Percentiles rank a stretch among this genome's conserved stretches.
These are phyloP conservation scores for Coelinius sp. DNA, from an alignment of 2,888 invertebrate species.

Conservation along the genomic window DNA sequence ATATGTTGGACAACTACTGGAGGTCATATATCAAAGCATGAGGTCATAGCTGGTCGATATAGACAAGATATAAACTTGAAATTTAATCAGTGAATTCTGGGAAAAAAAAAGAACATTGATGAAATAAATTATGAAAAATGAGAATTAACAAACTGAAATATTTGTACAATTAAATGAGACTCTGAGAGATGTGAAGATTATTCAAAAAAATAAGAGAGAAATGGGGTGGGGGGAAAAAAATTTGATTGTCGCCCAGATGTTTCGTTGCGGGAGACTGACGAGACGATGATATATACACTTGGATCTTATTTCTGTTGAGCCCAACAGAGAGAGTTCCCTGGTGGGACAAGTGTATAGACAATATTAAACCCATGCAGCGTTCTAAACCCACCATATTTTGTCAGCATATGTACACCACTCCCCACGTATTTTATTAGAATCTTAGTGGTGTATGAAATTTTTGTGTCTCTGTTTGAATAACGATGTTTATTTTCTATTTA, in stretches of 20 bases:
- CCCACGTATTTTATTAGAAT: not conserved
- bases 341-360: slow-evolving; percentile 37
- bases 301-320: slow-evolving; percentile 33
- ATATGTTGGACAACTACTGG: not conserved
- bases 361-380: slow-evolving; percentile 34
- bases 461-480: no score
- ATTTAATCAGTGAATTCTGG: not conserved
- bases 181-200: not conserved
- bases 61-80: not conserved
- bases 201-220: not conserved
- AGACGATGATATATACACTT: slow-evolving; percentile 1
- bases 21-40: not conserved
- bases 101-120: no score
- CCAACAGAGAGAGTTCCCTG: slow-evolving; percentile 20
- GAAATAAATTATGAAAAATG: not conserved
- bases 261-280: slow-evolving; percentile 40
- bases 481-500: no score
- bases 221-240: not conserved
- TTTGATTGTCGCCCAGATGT: slow-evolving; percentile 28
- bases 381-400: slow-evolving; percentile 22
- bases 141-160: not conserved
- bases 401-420: slow-evolving; percentile 35
- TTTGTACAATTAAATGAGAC: not conserved
- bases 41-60: not conserved
- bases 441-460: not conserved